Base-by-base conservation (phyloP, 2,113 vertebrate genomes). In the Riparia riparia region DNA sequence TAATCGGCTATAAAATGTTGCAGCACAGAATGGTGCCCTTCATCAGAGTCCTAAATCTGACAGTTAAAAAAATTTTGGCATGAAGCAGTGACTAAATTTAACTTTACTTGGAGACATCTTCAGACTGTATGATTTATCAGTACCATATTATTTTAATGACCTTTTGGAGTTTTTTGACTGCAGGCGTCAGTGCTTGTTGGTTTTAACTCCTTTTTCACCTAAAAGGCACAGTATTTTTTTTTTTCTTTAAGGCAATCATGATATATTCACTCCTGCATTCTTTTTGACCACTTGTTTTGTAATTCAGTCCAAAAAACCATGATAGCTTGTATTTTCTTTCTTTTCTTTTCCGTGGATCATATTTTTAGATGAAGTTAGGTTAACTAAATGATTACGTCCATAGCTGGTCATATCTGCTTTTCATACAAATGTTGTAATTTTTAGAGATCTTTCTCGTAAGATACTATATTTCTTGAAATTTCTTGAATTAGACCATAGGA, bases 181-280 rank as follows among this genome's bases (percentile, higher is more conserved):
- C 42, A 82, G 31, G 45, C 65, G 54, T 80, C 74, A 41, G 24
- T 64, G 74, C 63, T 84, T 76, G 64, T 76, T 1, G 0, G 54
- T 85, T 96, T 85, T 85, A 83, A 61, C 18, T 91, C 17, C 64
- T 89, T 93, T 96, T 95, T 91, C 58, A 96, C n/a, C 14, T 57
- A n/a, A 68, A 91, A 89, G 53, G 10, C 28, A 65, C 5, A 1
- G 0, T 39, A 63, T 50, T 50, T 34, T 1, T 88, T 76, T 73
- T 89, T 74, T 88, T 76, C 69, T 89, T 80, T 32, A 68, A 3
- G 1, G 17, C 42, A 58, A 45, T 82, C 34, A 47, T 54, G 45
- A 66, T 65, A 79, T 45, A 89, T 72, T 93, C 26, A 32, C 32
- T 73, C 22, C 32, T 88, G 7, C 13, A 14, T 86, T 83, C 34